Conservation (phyloP, 2,888 invertebrate genomes). For the Trypoxylon attenuatum region DNA sequence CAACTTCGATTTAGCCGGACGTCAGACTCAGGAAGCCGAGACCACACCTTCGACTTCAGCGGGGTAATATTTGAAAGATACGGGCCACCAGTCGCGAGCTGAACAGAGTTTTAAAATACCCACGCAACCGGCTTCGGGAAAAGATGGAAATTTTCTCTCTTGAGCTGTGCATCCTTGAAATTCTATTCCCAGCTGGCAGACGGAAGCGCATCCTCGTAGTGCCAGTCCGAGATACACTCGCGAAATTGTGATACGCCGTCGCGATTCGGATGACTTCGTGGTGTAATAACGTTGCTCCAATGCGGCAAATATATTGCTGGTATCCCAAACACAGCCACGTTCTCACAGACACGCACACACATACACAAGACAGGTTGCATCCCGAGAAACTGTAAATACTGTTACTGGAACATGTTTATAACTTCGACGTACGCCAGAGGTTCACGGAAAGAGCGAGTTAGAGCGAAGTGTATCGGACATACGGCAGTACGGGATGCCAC, state of each 20-base stretch:
- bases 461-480: neutral
- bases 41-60: constrained; percentile 20
- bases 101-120: constrained; percentile 32
- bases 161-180: neutral
- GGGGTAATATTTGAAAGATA: constrained; percentile 22
- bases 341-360: too few species aligned
- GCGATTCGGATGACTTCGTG: too few species aligned
- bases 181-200: too few species aligned
- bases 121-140: neutral
- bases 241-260: too few species aligned
- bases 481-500: neutral
- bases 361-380: too few species aligned
- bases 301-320: too few species aligned
- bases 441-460: neutral
- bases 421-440: neutral
- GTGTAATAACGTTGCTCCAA: too few species aligned
- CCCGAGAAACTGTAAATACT: neutral
- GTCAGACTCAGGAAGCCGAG: neutral
- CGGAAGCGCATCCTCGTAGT: too few species aligned
- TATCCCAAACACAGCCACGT: too few species aligned
- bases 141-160: neutral
- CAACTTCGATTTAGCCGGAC: constrained; percentile 58
- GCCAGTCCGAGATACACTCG: too few species aligned
- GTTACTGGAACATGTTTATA: neutral
- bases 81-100: constrained; percentile 9